phyloP scores from a whole-genome alignment of 2,888 invertebrate species.

The Drosophila hawaiiensis region DNA sequence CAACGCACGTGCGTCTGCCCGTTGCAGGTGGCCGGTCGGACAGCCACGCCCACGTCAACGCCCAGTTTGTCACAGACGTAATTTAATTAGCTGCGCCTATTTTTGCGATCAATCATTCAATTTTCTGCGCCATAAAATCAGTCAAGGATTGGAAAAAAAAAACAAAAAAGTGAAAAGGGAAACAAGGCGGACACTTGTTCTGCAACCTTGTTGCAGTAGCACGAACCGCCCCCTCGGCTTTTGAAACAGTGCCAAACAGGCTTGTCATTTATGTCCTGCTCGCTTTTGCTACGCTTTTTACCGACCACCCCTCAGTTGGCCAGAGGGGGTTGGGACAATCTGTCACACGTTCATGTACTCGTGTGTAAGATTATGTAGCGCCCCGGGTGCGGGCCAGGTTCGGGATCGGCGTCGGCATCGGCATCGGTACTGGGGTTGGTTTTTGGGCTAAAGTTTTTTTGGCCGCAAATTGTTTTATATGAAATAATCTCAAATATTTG shows the following conservation, averaged over 20 bases:
- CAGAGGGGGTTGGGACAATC: slow-evolving; percentile 49
- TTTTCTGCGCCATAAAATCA: slow-evolving; percentile 84
- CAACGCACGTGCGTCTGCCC: slow-evolving; percentile 41
- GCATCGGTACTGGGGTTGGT: slow-evolving; percentile 15
- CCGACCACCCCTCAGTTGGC: slow-evolving; percentile 20
- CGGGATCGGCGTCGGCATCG: not conserved
- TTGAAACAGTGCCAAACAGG: slow-evolving; percentile 39
- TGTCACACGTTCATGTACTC: slow-evolving; percentile 62
- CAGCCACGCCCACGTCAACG: slow-evolving; percentile 67
- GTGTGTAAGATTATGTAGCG: slow-evolving; percentile 42
- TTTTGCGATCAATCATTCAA: slow-evolving; percentile 84
- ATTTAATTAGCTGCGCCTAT: slow-evolving; percentile 84
- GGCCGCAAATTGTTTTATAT: slow-evolving; percentile 71
- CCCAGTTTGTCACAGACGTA: slow-evolving; percentile 60
- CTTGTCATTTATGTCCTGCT: slow-evolving; percentile 62
- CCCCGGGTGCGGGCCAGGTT: slow-evolving; percentile 4
- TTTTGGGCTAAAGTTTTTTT: slow-evolving; percentile 32
- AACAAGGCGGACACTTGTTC: slow-evolving; percentile 54
- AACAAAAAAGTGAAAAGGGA: slow-evolving; percentile 21
- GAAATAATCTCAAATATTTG: slow-evolving; percentile 76
- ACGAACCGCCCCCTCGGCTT: slow-evolving; percentile 17
- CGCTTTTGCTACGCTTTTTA: slow-evolving; percentile 60
- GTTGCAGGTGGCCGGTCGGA: slow-evolving; percentile 68
- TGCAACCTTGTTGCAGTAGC: slow-evolving; percentile 48
- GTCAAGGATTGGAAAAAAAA: slow-evolving; percentile 27